Evolutionary conservation across 1,140 invertebrate genomes (phyloP).

Genomic region (Diabrotica undecimpunctata): DNA sequence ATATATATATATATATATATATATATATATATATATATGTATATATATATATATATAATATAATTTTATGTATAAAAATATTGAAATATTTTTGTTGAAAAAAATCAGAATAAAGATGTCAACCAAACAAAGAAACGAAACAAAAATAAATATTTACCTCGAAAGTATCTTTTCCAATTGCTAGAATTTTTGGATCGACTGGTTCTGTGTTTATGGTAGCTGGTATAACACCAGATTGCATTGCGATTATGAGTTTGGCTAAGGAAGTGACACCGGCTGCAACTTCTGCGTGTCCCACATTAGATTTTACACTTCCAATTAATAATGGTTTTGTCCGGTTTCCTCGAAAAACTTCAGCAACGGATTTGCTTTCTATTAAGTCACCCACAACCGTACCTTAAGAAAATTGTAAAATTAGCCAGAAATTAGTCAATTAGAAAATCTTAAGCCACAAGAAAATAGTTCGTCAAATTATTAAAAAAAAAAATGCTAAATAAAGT

Average conservation of each 20-base stretch:
- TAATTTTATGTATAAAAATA: no score
- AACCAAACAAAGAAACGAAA: no score
- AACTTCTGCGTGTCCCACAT: constrained; percentile 70
- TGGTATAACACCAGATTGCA: constrained; percentile 63
- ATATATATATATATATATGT: no score
- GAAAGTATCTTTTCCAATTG: constrained; percentile 46
- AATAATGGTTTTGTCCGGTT: not conserved
- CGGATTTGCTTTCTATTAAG: not conserved
- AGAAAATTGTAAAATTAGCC: not conserved
- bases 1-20: no score
- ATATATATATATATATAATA: no score
- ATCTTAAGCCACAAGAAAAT: no score
- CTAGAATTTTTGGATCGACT: constrained; percentile 62
- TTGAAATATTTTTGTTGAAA: no score
- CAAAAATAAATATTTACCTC: not conserved
- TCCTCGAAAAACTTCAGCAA: not conserved
- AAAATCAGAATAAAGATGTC: no score
- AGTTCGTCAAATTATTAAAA: no score
- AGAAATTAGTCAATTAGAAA: no score
- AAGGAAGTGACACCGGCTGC: constrained; percentile 54
- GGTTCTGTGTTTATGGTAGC: constrained; percentile 67
- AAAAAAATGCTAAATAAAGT: no score
- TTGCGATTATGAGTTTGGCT: constrained; percentile 56
- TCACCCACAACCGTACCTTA: not conserved
- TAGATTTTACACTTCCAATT: constrained; percentile 61